Evolutionary conservation across 2,797 vertebrate species (phyloP), one percentile per base, ranked within the genome.

Genomic region (Gallinago nigripennis): DNA sequence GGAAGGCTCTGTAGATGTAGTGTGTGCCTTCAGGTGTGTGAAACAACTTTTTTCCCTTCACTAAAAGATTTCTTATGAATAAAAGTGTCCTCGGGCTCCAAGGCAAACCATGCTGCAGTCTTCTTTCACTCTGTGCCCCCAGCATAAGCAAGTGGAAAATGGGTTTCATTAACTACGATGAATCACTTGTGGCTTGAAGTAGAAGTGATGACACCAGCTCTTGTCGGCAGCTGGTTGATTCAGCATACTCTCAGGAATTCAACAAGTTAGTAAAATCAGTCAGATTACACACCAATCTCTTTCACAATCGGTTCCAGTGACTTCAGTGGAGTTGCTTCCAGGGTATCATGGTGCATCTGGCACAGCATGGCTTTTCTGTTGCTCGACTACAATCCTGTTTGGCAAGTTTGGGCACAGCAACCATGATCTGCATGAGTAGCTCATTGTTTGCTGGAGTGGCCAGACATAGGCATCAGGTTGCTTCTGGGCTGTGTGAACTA

Each of bases 371-470:
- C 48, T 92, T 60, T 60, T 39, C 66, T 56, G 11, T 51, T 93
- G 79, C 72, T 88, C 0, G 0, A 39, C 69, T 51, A 16, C 85
- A 51, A 16, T 78, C 51, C 41, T 25, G 56, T 24, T 77, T 43
- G 90, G 92, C 88, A 84, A 87, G 83, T 72, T 86, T 25, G 53
- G 91, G 91, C 92, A 69, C 79, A 69, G 82, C 69, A 71, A 5
- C 19, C n/a, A 45, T 6, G 53, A 46, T 58, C 66, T 3, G 15
- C 78, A 84, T 94, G 82, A 95, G 82, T 35, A 60, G 86, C 45
- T 79, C 90, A 79, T 96, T 97, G 95, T 94, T 82, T 71, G 85
- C 90, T 50, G 70, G 14, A 68, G 35, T 68, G 75, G 80, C 51
- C 77, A 86, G 87, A 39, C 19, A 1, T 1, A 70, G 78, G 86